These are phyloP conservation scores for Drosophila demipolita DNA, from an alignment of 2,888 invertebrate species.

Conservation along the genomic window DNA sequence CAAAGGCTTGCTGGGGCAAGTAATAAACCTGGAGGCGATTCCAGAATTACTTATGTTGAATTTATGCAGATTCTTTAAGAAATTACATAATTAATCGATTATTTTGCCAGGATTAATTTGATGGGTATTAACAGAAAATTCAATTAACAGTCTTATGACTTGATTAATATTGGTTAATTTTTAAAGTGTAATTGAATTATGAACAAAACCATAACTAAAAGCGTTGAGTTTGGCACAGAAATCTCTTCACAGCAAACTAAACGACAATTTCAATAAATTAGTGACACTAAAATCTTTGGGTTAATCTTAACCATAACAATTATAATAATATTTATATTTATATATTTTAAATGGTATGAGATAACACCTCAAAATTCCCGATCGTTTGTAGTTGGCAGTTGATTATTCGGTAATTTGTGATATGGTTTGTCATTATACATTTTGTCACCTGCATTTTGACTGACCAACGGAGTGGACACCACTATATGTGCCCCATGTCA, in stretches of 20 bases:
- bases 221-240: background rate
- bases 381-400: constrained; percentile 4
- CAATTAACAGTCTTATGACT: constrained; percentile 27
- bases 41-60: constrained; percentile 32
- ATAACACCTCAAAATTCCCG: background rate
- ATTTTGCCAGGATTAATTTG: constrained; percentile 27
- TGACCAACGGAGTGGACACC: constrained; percentile 18
- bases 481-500: constrained; percentile 33
- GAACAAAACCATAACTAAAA: background rate
- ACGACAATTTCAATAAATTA: background rate
- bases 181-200: background rate
- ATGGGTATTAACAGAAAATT: constrained; percentile 26
- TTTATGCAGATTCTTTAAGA: constrained; percentile 44
- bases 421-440: constrained; percentile 38
- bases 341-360: background rate
- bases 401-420: constrained; percentile 33
- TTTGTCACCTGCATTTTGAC: constrained; percentile 44
- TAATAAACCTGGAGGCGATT: constrained; percentile 22
- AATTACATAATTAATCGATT: constrained; percentile 28
- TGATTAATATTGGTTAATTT: constrained; percentile 21
- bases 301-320: background rate
- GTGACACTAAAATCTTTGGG: background rate
- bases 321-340: background rate
- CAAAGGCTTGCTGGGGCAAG: constrained; percentile 4
- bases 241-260: background rate